phyloP scores from a whole-genome alignment of 2,888 invertebrate genomes.

The Caenorhabditis uteleia region DNA sequence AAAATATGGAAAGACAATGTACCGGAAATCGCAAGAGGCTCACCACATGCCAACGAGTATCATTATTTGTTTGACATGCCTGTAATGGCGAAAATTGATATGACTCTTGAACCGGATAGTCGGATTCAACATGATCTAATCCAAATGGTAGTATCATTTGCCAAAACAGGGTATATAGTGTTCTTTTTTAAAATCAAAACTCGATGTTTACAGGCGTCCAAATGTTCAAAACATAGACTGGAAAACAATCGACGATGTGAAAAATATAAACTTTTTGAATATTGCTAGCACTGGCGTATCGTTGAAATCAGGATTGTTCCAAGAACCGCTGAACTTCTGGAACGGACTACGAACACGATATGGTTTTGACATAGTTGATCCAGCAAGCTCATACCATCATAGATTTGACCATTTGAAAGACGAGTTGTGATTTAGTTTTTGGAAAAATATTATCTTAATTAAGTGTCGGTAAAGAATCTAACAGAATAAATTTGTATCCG shows the following conservation, averaged over 20 bases:
- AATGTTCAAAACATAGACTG: slow-evolving; percentile 19
- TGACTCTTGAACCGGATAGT: slow-evolving; percentile 14
- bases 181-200: background rate
- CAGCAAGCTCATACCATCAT: slow-evolving; percentile 3
- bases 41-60: slow-evolving; percentile 46
- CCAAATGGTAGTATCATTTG: slow-evolving; percentile 31
- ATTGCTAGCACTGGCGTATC: slow-evolving; percentile 11
- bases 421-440: too few species aligned
- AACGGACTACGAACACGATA: slow-evolving; percentile 13
- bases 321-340: slow-evolving; percentile 24
- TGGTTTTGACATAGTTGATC: slow-evolving; percentile 31
- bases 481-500: too few species aligned
- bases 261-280: slow-evolving; percentile 26
- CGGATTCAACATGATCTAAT: slow-evolving; percentile 13
- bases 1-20: slow-evolving; percentile 30
- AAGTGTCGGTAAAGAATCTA: too few species aligned
- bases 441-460: too few species aligned
- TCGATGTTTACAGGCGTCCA: slow-evolving; percentile 12
- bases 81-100: slow-evolving; percentile 22
- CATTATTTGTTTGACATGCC: slow-evolving; percentile 44
- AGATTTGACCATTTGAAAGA: too few species aligned
- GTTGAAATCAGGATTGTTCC: slow-evolving; percentile 15
- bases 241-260: slow-evolving; percentile 19
- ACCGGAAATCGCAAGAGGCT: slow-evolving; percentile 22
- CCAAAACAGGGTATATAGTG: slow-evolving; percentile 27